Conservation (phyloP, 2,113 vertebrate genomes). For the Chrysemys picta region DNA sequence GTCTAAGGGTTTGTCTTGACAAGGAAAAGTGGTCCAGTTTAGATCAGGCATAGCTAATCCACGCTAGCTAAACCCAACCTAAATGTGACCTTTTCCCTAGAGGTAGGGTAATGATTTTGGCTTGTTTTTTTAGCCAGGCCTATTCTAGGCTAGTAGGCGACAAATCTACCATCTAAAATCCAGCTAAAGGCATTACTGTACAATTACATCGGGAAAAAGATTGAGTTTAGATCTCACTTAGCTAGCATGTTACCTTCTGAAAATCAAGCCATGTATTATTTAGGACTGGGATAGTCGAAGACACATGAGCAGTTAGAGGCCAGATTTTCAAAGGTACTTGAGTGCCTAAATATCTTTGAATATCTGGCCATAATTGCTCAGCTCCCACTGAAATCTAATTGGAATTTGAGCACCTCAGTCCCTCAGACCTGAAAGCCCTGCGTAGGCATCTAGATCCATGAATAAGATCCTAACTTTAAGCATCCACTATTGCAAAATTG, state of each 20-base stretch:
- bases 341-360: background rate
- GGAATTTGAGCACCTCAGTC: background rate
- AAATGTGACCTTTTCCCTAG: background rate
- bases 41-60: fast-evolving
- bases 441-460: fast-evolving
- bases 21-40: background rate
- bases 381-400: background rate
- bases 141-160: background rate
- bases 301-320: background rate
- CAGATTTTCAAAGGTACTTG: background rate
- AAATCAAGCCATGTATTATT: too few species aligned
- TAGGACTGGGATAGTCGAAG: background rate
- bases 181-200: background rate
- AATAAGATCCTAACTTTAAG: fast-evolving
- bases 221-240: background rate
- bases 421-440: too few species aligned
- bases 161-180: background rate
- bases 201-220: background rate
- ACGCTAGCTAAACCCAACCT: fast-evolving
- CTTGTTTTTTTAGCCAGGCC: background rate
- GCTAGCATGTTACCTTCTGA: background rate
- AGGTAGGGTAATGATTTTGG: fast-evolving
- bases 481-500: background rate
- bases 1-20: background rate
- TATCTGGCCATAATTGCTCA: too few species aligned